Evolutionary conservation across 2,888 invertebrate species (phyloP).

Genomic region (Aporophyla nigra): DNA sequence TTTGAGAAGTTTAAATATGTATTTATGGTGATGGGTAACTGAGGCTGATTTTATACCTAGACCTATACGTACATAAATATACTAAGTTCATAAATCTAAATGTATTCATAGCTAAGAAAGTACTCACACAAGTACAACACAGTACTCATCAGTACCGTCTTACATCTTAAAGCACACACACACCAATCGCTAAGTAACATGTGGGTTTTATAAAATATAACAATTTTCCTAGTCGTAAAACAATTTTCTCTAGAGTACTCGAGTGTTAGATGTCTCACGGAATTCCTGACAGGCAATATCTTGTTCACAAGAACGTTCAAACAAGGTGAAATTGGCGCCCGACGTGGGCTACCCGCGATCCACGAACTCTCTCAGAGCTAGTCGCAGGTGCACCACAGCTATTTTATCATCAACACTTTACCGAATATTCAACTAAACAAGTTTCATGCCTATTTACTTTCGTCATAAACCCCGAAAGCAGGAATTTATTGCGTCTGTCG

Average conservation of each 20-base stretch:
- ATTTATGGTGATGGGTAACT: neutral
- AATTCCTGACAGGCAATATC: constrained; percentile 80
- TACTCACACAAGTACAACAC: neutral
- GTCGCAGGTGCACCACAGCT: constrained; percentile 85
- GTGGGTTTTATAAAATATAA: constrained; percentile 60
- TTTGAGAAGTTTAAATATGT: neutral
- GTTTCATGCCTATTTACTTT: constrained; percentile 82
- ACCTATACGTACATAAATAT: too few relatives aligned
- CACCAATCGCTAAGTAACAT: constrained; percentile 5
- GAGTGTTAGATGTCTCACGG: constrained; percentile 75
- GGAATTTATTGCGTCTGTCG: constrained; percentile 77
- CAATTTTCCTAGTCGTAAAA: constrained; percentile 65
- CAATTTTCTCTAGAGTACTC: constrained; percentile 70
- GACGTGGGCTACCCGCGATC: constrained; percentile 74
- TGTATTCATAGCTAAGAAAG: neutral
- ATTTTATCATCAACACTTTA: constrained; percentile 85
- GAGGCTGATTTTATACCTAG: neutral
- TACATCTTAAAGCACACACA: constrained; percentile 1
- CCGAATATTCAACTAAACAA: constrained; percentile 82
- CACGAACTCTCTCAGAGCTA: constrained; percentile 76
- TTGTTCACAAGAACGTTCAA: constrained; percentile 79
- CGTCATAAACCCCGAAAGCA: constrained; percentile 77
- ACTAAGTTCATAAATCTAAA: neutral
- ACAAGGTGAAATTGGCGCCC: constrained; percentile 83
- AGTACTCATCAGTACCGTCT: neutral